A percentile compares a stretch with the other conserved stretches of the same genome.
Evolutionary conservation across 1,140 invertebrate genomes (phyloP).

Genomic region (Drosophila murphyi): DNA sequence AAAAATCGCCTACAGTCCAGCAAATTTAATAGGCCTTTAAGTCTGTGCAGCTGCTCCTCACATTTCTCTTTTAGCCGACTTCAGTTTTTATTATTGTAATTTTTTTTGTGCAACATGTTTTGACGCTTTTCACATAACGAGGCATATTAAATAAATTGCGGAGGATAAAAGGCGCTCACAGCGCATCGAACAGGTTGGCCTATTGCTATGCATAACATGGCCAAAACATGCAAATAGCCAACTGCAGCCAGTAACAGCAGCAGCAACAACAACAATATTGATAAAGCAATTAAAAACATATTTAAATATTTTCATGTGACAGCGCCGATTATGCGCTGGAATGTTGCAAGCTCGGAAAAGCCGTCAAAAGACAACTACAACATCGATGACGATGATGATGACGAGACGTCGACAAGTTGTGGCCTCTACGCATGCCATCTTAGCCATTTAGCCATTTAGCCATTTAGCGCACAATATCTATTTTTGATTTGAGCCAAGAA

Average conservation of each 20-base stretch:
- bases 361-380: neutral
- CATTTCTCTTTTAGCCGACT: conserved; percentile 57
- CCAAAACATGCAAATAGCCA: conserved; percentile 61
- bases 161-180: conserved; percentile 52
- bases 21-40: neutral
- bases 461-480: conserved; percentile 43
- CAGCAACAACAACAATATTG: conserved; percentile 50
- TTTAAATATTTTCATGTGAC: conserved; percentile 75
- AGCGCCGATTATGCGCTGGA: conserved; percentile 74
- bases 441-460: conserved; percentile 21
- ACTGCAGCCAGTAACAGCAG: neutral
- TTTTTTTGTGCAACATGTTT: conserved; percentile 51
- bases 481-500: conserved; percentile 64
- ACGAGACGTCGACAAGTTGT: conserved; percentile 6
- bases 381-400: too few species aligned
- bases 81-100: conserved; percentile 7
- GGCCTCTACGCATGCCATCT: conserved; percentile 23
- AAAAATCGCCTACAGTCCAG: neutral
- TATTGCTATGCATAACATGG: conserved; percentile 73
- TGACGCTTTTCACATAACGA: conserved; percentile 59
- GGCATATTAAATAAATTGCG: conserved; percentile 56
- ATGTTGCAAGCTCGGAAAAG: conserved; percentile 51
- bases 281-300: conserved; percentile 79
- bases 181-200: conserved; percentile 21
- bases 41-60: neutral